These are phyloP conservation scores for Operophtera brumata DNA, from an alignment of 2,888 invertebrate genomes.

Conservation along the genomic window DNA sequence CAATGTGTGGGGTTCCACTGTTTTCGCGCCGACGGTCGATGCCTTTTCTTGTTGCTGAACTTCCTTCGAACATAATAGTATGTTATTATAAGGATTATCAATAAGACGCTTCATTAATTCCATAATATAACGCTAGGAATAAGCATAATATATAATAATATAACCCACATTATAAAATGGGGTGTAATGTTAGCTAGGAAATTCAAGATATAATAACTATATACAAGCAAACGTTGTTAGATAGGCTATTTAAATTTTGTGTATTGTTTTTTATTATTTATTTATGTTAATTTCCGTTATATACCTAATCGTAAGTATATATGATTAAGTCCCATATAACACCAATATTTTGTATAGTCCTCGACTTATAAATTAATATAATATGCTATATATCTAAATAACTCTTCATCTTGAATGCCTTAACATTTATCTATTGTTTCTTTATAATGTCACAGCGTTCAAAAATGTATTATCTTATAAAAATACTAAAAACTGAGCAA, in stretches of 20 bases:
- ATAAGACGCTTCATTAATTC: conserved; percentile 51
- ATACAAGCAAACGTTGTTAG: conserved; percentile 65
- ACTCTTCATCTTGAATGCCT: conserved; percentile 38
- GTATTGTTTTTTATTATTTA: conserved; percentile 23
- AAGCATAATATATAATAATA: conserved; percentile 37
- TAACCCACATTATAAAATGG: conserved; percentile 53
- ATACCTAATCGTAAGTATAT: conserved; percentile 30
- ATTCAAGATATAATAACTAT: conserved; percentile 63
- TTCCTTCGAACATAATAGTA: conserved; percentile 58
- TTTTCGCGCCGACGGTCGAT: conserved; percentile 47
- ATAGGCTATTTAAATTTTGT: conserved; percentile 60
- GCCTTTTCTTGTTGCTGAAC: conserved; percentile 64
- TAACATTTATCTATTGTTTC: conserved; percentile 33
- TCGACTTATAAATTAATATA: conserved; percentile 32
- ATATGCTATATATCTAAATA: conserved; percentile 28
- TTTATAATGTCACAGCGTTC: conserved; percentile 44
- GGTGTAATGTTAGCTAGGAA: conserved; percentile 63
- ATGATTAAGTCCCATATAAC: conserved; percentile 41
- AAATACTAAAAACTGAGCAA: background rate
- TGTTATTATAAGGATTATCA: conserved; percentile 35
- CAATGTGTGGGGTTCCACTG: conserved; percentile 26
- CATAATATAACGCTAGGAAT: conserved; percentile 41
- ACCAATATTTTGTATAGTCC: conserved; percentile 40
- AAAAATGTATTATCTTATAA: conserved; percentile 41
- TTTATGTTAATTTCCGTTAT: conserved; percentile 23